A percentile compares a stretch with the other conserved stretches of the same genome.
Evolutionary conservation across 2,113 vertebrate genomes (phyloP).

Genomic region (Camelus dromedarius): DNA sequence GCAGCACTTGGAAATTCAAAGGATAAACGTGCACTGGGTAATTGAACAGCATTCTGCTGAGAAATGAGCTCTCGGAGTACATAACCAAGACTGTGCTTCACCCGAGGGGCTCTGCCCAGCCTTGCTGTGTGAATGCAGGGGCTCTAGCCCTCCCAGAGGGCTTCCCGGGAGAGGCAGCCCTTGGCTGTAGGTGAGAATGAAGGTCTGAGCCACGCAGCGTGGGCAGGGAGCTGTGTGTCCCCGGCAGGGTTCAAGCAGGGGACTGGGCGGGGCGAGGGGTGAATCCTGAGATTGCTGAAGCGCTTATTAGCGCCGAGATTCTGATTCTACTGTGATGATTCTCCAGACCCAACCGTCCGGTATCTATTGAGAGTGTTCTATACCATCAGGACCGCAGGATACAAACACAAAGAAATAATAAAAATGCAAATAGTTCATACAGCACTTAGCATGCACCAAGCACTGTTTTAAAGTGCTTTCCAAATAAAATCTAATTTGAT

Average conservation of each 20-base stretch:
- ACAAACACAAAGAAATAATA: not conserved
- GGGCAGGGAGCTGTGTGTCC: not conserved
- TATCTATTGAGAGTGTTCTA: not conserved
- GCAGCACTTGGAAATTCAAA: conserved; percentile 3
- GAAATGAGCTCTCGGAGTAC: conserved; percentile 18
- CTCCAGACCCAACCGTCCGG: not conserved
- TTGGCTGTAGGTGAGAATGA: not conserved
- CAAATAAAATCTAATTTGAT: not conserved
- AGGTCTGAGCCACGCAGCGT: accelerated
- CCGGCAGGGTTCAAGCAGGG: not conserved
- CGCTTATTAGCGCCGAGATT: not conserved
- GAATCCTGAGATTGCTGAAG: no score
- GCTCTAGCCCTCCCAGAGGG: not conserved
- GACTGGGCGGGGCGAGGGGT: not conserved
- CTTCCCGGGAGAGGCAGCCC: not conserved
- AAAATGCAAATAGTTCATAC: not conserved
- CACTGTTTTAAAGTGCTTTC: not conserved
- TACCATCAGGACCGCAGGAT: not conserved
- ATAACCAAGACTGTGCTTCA: conserved; percentile 4
- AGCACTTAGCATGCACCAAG: not conserved
- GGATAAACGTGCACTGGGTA: not conserved
- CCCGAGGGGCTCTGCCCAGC: not conserved
- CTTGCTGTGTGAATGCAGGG: not conserved
- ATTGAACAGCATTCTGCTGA: conserved; percentile 46
- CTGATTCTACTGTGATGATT: not conserved